These are phyloP conservation scores for Parapsyche elsis DNA, from an alignment of 1,140 invertebrate species.

Conservation along the genomic window DNA sequence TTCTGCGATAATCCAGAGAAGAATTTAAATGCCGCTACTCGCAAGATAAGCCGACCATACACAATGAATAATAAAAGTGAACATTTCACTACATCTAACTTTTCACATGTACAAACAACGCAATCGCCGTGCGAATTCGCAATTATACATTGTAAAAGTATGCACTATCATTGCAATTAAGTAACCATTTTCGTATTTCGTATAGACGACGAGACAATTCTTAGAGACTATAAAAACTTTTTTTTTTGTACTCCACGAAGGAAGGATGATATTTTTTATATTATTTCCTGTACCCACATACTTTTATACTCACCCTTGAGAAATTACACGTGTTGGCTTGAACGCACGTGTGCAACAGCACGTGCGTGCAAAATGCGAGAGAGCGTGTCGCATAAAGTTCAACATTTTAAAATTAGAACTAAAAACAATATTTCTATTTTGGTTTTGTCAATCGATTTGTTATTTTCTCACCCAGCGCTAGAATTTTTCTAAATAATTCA, in stretches of 20 bases:
- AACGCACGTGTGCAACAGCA: not conserved
- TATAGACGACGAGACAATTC: no score
- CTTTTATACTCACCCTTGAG: conserved; percentile 1
- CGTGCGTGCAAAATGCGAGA: conserved; percentile 11
- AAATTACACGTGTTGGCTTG: not conserved
- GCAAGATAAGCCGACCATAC: no score
- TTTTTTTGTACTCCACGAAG: not conserved
- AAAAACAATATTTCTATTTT: conserved; percentile 1
- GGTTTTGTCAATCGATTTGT: no score
- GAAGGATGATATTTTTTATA: not conserved
- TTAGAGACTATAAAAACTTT: no score
- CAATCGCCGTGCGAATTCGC: conserved; percentile 3
- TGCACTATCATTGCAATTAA: no score
- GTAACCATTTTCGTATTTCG: no score
- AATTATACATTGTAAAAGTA: not conserved
- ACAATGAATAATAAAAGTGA: conserved; percentile 19
- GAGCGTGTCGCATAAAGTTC: not conserved
- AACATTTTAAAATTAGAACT: not conserved
- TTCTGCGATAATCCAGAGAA: not conserved
- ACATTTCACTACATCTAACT: not conserved
- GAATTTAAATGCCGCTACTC: not conserved
- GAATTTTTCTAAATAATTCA: no score
- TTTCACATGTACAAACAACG: not conserved
- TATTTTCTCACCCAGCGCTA: no score
- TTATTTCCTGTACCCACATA: not conserved